A percentile compares a stretch with the other conserved stretches of the same genome.
Evolutionary conservation across 1,140 invertebrate genomes (phyloP).

Genomic region (Diprion similis): DNA sequence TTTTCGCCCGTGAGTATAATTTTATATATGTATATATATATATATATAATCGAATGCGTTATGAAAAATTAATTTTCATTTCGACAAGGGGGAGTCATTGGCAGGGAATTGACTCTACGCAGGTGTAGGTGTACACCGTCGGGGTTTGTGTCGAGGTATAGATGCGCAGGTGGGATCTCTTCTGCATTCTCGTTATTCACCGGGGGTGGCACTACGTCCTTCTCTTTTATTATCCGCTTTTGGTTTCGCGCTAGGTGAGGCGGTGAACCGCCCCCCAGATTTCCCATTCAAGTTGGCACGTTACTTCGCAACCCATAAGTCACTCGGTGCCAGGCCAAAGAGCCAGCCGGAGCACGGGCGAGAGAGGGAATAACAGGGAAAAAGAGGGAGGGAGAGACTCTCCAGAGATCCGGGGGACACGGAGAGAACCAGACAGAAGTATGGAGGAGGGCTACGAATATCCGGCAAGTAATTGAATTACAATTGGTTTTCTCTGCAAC

Average conservation of each 20-base stretch:
- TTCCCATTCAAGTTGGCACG: constrained; percentile 3
- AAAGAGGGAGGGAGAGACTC: too few relatives aligned
- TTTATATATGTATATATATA: too few relatives aligned
- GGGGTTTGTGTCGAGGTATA: not conserved
- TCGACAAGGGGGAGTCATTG: too few relatives aligned
- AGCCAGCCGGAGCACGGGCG: not conserved
- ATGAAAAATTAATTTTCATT: too few relatives aligned
- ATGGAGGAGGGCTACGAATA: not conserved
- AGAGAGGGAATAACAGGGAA: not conserved
- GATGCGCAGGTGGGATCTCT: not conserved
- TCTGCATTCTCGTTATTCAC: constrained; percentile 5
- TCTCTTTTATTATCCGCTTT: constrained; percentile 8
- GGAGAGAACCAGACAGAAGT: not conserved
- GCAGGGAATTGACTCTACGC: too few relatives aligned
- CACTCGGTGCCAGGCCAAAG: not conserved
- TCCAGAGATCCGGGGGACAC: too few relatives aligned
- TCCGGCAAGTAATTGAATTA: constrained; percentile 2
- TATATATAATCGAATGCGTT: too few relatives aligned
- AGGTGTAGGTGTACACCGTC: too few relatives aligned
- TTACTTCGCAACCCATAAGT: constrained; percentile 5
- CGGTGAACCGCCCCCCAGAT: constrained; percentile 3
- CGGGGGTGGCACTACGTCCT: not conserved
- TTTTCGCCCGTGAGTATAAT: too few relatives aligned
- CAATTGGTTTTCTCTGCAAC: not conserved
- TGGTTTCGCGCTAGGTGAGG: not conserved